Conservation (phyloP, 2,113 vertebrate species). For the Neogale vison region DNA sequence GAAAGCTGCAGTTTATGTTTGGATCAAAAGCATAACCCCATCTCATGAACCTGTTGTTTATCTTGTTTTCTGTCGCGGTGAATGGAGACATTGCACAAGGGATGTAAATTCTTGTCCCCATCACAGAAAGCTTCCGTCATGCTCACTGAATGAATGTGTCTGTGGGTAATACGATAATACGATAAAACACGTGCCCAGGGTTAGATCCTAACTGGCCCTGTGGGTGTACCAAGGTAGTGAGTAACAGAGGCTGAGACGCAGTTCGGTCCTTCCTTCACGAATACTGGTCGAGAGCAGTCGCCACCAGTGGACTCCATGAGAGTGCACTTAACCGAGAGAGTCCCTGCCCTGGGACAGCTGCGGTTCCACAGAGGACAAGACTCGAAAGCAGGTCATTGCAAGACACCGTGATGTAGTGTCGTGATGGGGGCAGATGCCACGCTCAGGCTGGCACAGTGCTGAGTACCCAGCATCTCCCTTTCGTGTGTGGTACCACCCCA, state of each 20-base stretch:
- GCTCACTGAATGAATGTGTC: neutral
- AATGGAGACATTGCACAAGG: neutral
- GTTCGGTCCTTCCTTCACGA: neutral
- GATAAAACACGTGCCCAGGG: neutral
- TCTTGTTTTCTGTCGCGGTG: neutral
- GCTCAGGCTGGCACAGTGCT: neutral
- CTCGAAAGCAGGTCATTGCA: neutral
- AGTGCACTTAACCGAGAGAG: neutral
- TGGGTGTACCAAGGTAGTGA: neutral
- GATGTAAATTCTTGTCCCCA: neutral
- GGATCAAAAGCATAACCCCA: neutral
- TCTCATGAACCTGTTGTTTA: neutral
- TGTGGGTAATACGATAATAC: neutral
- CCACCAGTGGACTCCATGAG: neutral
- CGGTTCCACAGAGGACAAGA: neutral
- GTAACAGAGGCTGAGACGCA: neutral
- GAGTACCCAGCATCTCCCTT: neutral
- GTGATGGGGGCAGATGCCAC: neutral
- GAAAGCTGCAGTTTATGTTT: constrained; percentile 16
- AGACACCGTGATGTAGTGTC: neutral
- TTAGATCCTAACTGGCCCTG: neutral
- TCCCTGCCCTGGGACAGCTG: neutral
- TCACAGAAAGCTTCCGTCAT: neutral
- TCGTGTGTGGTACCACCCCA: neutral
- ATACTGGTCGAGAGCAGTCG: neutral